These are phyloP conservation scores for Arremon aurantiirostris DNA, from an alignment of 2,797 vertebrate species.

Conservation along the genomic window DNA sequence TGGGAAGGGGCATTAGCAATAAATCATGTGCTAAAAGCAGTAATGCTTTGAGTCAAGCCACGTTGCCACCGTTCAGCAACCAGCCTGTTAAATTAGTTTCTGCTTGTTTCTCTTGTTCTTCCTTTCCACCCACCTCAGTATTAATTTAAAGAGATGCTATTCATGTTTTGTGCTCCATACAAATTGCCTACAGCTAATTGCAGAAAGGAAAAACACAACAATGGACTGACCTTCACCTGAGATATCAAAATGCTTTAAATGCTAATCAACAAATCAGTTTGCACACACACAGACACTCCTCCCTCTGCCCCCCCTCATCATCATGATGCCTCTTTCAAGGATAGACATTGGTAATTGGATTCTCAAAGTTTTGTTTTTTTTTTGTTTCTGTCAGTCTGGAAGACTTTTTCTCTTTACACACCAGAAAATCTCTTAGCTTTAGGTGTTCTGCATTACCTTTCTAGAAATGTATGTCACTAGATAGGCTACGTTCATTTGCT, in stretches of 20 bases:
- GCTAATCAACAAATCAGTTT: background rate
- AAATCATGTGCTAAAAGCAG: constrained; percentile 58
- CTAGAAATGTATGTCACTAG: background rate
- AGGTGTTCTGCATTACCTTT: background rate
- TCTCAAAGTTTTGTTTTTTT: background rate
- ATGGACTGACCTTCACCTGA: background rate
- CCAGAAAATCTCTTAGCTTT: background rate
- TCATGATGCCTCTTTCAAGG: background rate
- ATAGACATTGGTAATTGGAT: background rate
- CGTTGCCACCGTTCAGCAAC: constrained; percentile 14
- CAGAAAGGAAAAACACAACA: background rate
- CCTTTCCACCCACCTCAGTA: constrained; percentile 29
- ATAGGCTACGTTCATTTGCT: background rate
- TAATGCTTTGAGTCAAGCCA: constrained; percentile 34
- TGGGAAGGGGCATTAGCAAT: constrained; percentile 42
- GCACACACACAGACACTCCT: background rate
- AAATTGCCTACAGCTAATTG: background rate
- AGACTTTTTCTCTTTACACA: background rate
- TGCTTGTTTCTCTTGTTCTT: constrained; percentile 37
- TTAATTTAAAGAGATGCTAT: constrained; percentile 12
- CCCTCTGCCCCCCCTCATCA: background rate
- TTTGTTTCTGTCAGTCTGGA: background rate
- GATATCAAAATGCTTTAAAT: background rate
- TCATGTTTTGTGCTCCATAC: background rate
- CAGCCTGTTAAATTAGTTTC: constrained; percentile 34